Evolutionary conservation across 2,888 invertebrate genomes (phyloP).

Genomic region (Meghimatium bilineatum): DNA sequence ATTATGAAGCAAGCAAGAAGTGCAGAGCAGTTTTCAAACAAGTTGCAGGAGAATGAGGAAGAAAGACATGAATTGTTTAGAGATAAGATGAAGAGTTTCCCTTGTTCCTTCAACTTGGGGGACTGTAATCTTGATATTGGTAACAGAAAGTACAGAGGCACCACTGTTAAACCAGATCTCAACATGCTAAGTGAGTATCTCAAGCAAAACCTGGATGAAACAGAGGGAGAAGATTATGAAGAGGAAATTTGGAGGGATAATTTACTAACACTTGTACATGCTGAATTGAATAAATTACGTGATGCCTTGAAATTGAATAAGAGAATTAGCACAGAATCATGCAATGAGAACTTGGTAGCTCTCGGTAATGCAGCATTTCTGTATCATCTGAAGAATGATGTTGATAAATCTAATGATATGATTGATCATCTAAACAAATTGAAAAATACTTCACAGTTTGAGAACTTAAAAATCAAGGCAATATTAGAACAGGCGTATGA

Average conservation of each 20-base stretch:
- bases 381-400: not conserved
- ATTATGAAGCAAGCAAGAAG: not conserved
- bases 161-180: not conserved
- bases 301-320: not conserved
- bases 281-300: not conserved
- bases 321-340: not conserved
- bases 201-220: not conserved
- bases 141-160: not conserved
- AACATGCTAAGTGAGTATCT: not conserved
- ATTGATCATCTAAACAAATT: not conserved
- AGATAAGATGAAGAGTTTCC: not conserved
- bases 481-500: slow-evolving; percentile 14
- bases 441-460: not conserved
- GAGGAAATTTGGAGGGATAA: not conserved
- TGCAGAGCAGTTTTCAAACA: not conserved
- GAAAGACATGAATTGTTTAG: not conserved
- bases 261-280: not conserved
- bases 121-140: slow-evolving; percentile 8
- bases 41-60: not conserved
- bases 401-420: not conserved
- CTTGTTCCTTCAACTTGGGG: slow-evolving; percentile 3
- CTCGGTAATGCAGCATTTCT: slow-evolving; percentile 5
- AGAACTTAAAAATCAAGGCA: not conserved
- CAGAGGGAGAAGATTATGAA: not conserved
- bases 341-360: not conserved